These are phyloP conservation scores for Drosophila tripunctata DNA, from an alignment of 2,888 invertebrate genomes.

Conservation along the genomic window DNA sequence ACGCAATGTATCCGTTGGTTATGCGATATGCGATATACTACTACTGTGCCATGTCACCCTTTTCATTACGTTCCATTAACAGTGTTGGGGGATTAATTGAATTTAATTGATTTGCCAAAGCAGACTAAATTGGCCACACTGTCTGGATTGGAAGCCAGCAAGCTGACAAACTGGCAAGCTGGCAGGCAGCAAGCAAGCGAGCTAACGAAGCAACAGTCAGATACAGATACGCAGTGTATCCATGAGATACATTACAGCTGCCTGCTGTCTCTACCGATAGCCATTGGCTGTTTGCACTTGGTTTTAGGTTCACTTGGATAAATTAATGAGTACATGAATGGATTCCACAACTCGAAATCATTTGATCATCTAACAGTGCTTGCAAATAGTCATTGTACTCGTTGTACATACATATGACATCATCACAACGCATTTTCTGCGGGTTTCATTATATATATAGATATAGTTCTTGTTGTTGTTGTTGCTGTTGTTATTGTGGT, in stretches of 20 bases:
- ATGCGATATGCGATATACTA: conserved; percentile 52
- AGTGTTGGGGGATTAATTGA: conserved; percentile 85
- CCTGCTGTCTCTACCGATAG: conserved; percentile 38
- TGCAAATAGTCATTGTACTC: conserved; percentile 54
- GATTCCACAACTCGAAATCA: conserved; percentile 58
- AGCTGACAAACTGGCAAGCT: too few relatives aligned
- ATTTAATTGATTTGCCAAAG: conserved; percentile 85
- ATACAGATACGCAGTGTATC: conserved; percentile 1
- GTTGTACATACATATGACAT: conserved; percentile 61
- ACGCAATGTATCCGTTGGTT: conserved; percentile 74
- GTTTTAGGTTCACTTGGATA: conserved; percentile 42
- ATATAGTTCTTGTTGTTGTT: not conserved
- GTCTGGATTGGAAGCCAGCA: conserved; percentile 76
- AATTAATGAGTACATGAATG: conserved; percentile 76
- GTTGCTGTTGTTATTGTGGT: conserved; percentile 29
- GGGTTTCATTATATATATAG: too few relatives aligned
- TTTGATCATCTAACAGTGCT: conserved; percentile 70
- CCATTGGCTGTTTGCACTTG: conserved; percentile 41
- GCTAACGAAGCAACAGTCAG: conserved; percentile 16
- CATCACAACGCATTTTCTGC: conserved; percentile 63
- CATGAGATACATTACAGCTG: conserved; percentile 52
- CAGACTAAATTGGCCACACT: conserved; percentile 84
- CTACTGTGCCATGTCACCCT: conserved; percentile 82
- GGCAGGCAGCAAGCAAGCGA: too few relatives aligned
- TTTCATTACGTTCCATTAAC: conserved; percentile 84